A percentile compares a stretch with the other conserved stretches of the same genome.
Evolutionary conservation across 35 echinoderm and acorn worm genomes (phyloP).

Genomic region (Amphiura filiformis): DNA sequence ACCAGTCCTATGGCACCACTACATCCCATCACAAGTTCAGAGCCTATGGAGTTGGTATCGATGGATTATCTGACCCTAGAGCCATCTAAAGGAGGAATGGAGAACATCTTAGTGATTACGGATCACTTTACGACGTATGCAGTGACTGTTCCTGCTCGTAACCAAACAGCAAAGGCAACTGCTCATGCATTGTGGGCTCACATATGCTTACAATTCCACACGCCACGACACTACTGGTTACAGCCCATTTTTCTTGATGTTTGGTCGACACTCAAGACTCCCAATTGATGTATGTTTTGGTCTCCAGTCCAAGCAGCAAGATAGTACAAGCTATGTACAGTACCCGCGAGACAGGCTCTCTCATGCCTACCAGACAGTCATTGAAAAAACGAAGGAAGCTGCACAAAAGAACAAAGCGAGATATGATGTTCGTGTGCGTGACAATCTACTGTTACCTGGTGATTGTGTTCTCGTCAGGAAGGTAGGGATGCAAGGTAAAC

Average conservation of each 20-base stretch:
- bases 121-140: slow-evolving; percentile 37
- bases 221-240: slow-evolving; percentile 46
- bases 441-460: background rate
- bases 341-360: background rate
- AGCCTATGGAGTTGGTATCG: slow-evolving; percentile 60
- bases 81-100: slow-evolving; percentile 27
- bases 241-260: slow-evolving; percentile 64
- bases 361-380: background rate
- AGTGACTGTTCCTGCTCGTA: slow-evolving; percentile 18
- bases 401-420: background rate
- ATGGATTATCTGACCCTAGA: slow-evolving; percentile 53
- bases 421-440: background rate
- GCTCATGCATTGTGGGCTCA: slow-evolving; percentile 12
- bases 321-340: background rate
- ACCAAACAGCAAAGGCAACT: background rate
- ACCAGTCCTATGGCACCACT: background rate
- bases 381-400: background rate
- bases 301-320: background rate
- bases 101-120: slow-evolving; percentile 34
- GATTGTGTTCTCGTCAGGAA: background rate
- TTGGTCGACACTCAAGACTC: slow-evolving; percentile 45
- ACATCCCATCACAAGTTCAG: slow-evolving; percentile 39
- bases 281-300: slow-evolving; percentile 72
- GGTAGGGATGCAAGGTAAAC: background rate
- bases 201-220: slow-evolving; percentile 69